These are phyloP conservation scores for Pachyuromys duprasi DNA, from an alignment of 2,797 vertebrate genomes.

Conservation along the genomic window DNA sequence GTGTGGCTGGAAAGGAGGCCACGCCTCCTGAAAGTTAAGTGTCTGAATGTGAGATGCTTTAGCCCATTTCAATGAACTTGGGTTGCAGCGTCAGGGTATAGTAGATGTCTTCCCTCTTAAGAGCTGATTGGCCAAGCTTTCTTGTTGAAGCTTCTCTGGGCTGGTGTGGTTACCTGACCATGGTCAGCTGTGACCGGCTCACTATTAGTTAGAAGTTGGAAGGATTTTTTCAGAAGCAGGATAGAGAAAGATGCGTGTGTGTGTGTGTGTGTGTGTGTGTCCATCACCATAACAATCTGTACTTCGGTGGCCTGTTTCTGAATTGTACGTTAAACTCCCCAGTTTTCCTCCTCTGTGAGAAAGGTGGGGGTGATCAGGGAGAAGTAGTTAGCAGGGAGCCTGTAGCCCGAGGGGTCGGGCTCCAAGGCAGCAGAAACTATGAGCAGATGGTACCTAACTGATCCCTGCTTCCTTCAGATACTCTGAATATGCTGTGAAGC, in stretches of 20 bases:
- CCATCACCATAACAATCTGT: not conserved
- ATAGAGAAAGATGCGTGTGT: not conserved
- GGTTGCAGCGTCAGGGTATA: not conserved
- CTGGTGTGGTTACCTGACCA: not conserved
- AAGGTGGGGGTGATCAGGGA: conserved; percentile 15
- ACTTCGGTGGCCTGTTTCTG: not conserved
- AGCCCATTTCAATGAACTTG: not conserved
- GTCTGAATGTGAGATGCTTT: not conserved
- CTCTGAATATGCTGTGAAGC: conserved; percentile 74
- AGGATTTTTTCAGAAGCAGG: not conserved
- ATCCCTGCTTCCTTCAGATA: conserved; percentile 71
- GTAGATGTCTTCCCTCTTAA: not conserved
- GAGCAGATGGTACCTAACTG: conserved; percentile 67
- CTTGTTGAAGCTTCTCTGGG: not conserved
- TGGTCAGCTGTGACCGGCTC: not conserved
- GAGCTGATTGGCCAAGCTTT: not conserved
- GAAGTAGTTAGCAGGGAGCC: conserved; percentile 70
- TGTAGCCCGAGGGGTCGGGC: conserved; percentile 58
- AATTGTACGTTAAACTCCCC: not conserved
- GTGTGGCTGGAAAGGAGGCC: not conserved
- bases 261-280: not conserved
- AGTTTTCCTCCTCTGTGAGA: conserved; percentile 6
- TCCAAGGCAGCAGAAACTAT: conserved; percentile 78
- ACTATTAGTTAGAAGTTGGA: not conserved
- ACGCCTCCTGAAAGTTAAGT: not conserved